These are phyloP conservation scores for Cosmorhoe ocellata DNA, from an alignment of 2,888 invertebrate species.

Conservation along the genomic window DNA sequence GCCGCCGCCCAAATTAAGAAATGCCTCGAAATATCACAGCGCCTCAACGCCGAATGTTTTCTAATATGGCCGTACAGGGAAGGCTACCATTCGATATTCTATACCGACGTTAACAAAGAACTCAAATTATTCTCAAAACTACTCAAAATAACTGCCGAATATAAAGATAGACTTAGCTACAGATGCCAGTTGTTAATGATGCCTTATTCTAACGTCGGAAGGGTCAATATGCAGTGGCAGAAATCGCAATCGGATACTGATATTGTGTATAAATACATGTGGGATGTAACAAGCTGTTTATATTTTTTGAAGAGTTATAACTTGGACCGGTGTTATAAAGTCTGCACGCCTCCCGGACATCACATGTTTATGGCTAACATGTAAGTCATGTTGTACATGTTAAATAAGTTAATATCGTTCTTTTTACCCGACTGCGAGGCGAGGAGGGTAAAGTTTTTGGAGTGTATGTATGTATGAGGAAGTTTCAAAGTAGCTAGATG, in stretches of 20 bases:
- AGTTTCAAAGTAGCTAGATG: too few species aligned
- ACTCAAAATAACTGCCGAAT: constrained; percentile 84
- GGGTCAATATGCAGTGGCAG: constrained; percentile 41
- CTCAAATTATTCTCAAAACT: constrained; percentile 84
- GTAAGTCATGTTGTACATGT: constrained; percentile 70
- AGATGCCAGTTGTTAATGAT: constrained; percentile 83
- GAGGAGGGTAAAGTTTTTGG: too few species aligned
- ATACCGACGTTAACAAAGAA: constrained; percentile 83
- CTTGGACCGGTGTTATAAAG: constrained; percentile 83
- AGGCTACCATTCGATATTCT: constrained; percentile 82
- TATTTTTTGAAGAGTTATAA: constrained; percentile 83
- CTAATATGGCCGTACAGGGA: constrained; percentile 84
- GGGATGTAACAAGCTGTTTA: constrained; percentile 85
- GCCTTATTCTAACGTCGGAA: constrained; percentile 59
- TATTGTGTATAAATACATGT: constrained; percentile 80
- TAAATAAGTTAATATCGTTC: too few species aligned
- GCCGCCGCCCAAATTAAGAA: constrained; percentile 84
- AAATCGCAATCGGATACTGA: constrained; percentile 40
- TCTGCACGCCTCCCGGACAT: constrained; percentile 84
- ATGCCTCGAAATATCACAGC: constrained; percentile 83
- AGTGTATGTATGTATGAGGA: too few species aligned
- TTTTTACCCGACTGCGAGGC: too few species aligned
- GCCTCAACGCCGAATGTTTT: constrained; percentile 83
- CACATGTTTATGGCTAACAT: constrained; percentile 83
- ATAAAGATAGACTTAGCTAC: constrained; percentile 83